Conservation (phyloP, 2,113 vertebrate species). For the Lepus timidus region DNA sequence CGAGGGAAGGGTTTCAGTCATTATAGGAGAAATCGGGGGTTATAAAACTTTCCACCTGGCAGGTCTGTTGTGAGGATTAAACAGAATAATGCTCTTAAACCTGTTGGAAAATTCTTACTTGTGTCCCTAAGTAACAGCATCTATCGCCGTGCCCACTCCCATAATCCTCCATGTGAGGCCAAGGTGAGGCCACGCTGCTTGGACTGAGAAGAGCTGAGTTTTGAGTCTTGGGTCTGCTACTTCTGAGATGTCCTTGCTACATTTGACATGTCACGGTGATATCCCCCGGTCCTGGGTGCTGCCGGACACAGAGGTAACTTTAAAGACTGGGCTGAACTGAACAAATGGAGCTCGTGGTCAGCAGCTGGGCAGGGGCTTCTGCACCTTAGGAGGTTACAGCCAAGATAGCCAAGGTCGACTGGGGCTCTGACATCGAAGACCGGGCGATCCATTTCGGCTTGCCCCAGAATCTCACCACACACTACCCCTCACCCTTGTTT, state of each 20-base stretch:
- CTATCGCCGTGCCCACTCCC: fast-evolving
- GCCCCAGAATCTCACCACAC: background rate
- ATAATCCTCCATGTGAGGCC: fast-evolving
- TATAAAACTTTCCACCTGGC: background rate
- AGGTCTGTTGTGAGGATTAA: background rate
- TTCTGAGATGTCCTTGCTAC: background rate
- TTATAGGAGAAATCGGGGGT: background rate
- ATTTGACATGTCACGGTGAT: fast-evolving
- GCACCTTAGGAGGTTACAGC: background rate
- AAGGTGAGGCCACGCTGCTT: too few relatives aligned
- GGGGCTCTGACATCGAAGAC: background rate
- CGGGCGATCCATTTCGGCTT: background rate
- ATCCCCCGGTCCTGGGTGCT: background rate
- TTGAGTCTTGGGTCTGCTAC: background rate
- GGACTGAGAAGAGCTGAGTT: background rate
- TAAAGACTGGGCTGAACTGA: background rate
- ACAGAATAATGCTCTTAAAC: too few relatives aligned
- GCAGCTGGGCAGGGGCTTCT: too few relatives aligned
- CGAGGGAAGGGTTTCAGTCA: background rate
- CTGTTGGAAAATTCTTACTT: background rate
- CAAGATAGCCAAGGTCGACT: background rate
- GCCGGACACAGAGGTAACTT: background rate
- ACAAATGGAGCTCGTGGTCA: background rate
- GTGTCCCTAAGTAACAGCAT: background rate
- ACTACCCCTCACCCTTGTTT: fast-evolving